Evolutionary conservation across 2,888 invertebrate genomes (phyloP).

Genomic region (Aphidius colemani): DNA sequence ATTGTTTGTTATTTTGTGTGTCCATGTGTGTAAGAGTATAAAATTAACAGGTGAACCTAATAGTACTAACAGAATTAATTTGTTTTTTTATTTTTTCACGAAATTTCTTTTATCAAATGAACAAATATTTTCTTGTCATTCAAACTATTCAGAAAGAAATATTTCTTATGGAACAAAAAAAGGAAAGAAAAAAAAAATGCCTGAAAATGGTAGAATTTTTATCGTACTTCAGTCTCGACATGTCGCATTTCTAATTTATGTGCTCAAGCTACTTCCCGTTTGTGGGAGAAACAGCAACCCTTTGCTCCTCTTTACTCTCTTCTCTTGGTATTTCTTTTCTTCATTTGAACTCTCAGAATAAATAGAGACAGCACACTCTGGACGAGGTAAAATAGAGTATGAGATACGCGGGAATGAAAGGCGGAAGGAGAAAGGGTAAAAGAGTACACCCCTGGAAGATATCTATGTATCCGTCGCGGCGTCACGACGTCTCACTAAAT

Average conservation of each 20-base stretch:
- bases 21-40: slow-evolving; percentile 28
- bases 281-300: slow-evolving; percentile 37
- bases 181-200: too few species aligned
- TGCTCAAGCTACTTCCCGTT: slow-evolving; percentile 52
- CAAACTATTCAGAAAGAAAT: too few species aligned
- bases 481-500: slow-evolving; percentile 59
- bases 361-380: too few species aligned
- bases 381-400: not conserved
- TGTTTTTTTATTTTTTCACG: too few species aligned
- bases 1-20: slow-evolving; percentile 9
- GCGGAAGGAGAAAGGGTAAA: slow-evolving; percentile 45
- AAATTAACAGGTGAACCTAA: slow-evolving; percentile 54
- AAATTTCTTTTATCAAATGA: not conserved
- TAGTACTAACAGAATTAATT: slow-evolving; percentile 34
- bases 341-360: not conserved
- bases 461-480: slow-evolving; percentile 58
- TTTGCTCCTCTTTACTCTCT: too few species aligned
- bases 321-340: too few species aligned
- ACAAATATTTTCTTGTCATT: too few species aligned
- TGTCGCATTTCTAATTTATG: slow-evolving; percentile 53
- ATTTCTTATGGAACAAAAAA: too few species aligned
- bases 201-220: too few species aligned
- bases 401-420: not conserved
- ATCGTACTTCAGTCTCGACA: slow-evolving; percentile 36
- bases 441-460: slow-evolving; percentile 54